Evolutionary conservation across 2,113 vertebrate species (phyloP).

Genomic region (Trematocara nigrifrons): DNA sequence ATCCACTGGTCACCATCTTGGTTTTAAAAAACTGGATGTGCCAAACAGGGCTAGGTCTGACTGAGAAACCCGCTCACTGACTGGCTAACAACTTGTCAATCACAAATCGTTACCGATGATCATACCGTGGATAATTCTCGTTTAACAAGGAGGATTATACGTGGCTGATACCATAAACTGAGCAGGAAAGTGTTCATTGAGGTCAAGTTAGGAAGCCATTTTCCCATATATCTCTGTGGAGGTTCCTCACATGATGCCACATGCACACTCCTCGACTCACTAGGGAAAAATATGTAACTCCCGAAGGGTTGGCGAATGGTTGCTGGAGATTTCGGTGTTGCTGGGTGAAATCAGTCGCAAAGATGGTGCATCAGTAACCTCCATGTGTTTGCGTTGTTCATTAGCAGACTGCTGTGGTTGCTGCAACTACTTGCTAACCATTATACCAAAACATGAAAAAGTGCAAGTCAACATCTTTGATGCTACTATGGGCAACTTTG

Average conservation of each 20-base stretch:
- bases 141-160: not conserved
- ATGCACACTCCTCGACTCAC: not conserved
- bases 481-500: not conserved
- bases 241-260: not conserved
- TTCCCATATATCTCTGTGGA: not conserved
- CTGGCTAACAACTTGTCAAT: not conserved
- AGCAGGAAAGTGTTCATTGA: not conserved
- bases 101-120: not conserved
- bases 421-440: not conserved
- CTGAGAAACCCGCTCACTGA: not conserved
- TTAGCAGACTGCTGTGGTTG: not conserved
- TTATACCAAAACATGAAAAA: not conserved
- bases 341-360: not conserved
- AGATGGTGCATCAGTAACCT: not conserved
- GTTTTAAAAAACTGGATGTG: not conserved
- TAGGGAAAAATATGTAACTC: not conserved
- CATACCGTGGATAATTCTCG: accelerated
- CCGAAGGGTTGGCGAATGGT: not conserved
- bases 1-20: not conserved
- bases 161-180: accelerated
- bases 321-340: not conserved
- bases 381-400: not conserved
- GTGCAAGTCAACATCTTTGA: not conserved
- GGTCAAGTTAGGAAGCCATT: not conserved
- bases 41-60: not conserved